Base-by-base conservation (phyloP, 1,140 invertebrate genomes). In the Daktulosphaira vitifoliae region DNA sequence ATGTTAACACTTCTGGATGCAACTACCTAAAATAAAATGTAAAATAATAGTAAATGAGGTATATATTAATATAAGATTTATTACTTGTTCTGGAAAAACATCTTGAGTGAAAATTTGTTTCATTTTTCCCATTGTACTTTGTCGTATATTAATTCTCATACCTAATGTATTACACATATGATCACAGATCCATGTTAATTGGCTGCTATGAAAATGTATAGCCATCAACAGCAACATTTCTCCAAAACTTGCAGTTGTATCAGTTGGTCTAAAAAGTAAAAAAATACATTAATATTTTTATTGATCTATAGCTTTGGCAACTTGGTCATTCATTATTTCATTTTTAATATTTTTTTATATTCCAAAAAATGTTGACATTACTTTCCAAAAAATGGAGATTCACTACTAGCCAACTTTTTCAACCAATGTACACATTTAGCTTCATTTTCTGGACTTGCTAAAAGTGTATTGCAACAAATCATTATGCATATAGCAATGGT, bases 81-180 rank as follows among this genome's bases (percentile, higher is more conserved):
- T 71, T 79, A 87, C 85, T 79, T 96, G 92, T 76, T 98, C 94
- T 1, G 92, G 96, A 73, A 98, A 98, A 68, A 98, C 91, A 73
- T 98, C 93, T 71, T 95, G 91, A 2, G 90, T 97, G 71, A 98
- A 97, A 26, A 97, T 91, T 71, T 91, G 88, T 72, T 95, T 94
- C 76, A 98, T 92, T 53, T 90, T 80, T 0, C 87, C 87, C 68
- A 97, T 83, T 71, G 90, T 92, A 73, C 93, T 96, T 0, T 90
- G 88, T 54, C 94, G 79, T 6, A 96, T 92, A 0, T 88, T 83
- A 69, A 97, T 88, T 75, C 95, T 93, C 91, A 98, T 96, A 1
- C 92, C 92, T 0, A 98, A 76, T 15, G 93, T 96, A 8, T 90
- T 85, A 72, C 91, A 95, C 0, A 97, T 92, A 15, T 97, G 77